These are phyloP conservation scores for Bubo scandiacus DNA, from an alignment of 2,113 vertebrate species.

Conservation along the genomic window DNA sequence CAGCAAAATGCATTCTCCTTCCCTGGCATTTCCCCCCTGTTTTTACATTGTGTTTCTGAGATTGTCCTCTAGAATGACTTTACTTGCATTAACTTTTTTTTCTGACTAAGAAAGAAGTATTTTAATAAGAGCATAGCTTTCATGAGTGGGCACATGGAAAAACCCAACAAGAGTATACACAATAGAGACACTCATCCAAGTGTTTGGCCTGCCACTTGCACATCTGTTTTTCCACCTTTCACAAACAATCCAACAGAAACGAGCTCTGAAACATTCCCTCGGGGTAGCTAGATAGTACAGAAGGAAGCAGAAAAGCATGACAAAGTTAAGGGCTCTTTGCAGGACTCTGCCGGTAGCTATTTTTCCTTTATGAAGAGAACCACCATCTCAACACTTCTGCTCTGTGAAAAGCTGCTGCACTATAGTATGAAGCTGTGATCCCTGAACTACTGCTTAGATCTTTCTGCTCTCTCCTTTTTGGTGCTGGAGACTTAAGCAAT, in stretches of 20 bases:
- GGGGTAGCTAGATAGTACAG: not conserved
- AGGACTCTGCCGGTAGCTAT: not conserved
- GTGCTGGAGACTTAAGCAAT: not conserved
- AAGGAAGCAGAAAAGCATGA: not conserved
- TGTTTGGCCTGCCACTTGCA: not conserved
- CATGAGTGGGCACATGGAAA: not conserved
- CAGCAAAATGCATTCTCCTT: constrained; percentile 2
- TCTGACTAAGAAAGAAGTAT: not conserved
- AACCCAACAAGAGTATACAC: not conserved
- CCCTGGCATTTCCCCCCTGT: not conserved
- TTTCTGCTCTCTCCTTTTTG: not conserved
- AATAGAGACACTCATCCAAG: not conserved
- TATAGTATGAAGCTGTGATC: not conserved
- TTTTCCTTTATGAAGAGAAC: not conserved
- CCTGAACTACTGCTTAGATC: not conserved
- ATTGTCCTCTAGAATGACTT: not conserved
- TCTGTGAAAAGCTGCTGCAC: not conserved
- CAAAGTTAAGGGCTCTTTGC: not conserved
- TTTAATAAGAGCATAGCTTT: not conserved
- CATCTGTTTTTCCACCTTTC: not conserved
- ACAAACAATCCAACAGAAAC: not conserved
- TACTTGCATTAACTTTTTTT: not conserved
- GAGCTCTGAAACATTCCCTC: not conserved
- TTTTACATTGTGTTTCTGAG: not conserved
- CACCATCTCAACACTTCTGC: not conserved